phyloP scores from a whole-genome alignment of 2,888 invertebrate genomes.

The Drosophila acutilabella region DNA sequence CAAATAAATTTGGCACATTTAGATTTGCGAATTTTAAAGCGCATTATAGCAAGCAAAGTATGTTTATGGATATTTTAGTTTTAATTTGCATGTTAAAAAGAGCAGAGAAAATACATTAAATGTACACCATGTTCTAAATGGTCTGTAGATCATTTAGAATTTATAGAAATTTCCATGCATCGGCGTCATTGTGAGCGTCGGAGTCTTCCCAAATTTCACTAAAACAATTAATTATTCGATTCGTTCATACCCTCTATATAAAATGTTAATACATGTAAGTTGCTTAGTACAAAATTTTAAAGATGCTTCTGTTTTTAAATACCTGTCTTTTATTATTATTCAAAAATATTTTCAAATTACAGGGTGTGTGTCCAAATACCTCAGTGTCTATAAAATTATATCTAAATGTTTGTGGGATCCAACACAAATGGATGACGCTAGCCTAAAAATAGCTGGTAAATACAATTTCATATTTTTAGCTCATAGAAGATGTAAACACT shows the following conservation, averaged over 20 bases:
- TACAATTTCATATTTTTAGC: slow-evolving; percentile 81
- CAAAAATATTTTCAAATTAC: not conserved
- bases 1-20: slow-evolving; percentile 3
- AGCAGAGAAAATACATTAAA: slow-evolving; percentile 8
- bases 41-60: not conserved
- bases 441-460: slow-evolving; percentile 73
- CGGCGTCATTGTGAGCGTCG: slow-evolving; percentile 39
- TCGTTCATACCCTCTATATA: not conserved
- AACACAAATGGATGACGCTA: slow-evolving; percentile 68
- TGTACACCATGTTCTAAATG: slow-evolving; percentile 38
- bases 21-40: not conserved
- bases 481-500: slow-evolving; percentile 71
- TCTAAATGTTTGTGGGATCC: slow-evolving; percentile 35
- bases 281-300: not conserved
- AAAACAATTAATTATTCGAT: not conserved
- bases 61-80: slow-evolving; percentile 19
- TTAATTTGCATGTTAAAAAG: slow-evolving; percentile 8
- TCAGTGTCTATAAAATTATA: slow-evolving; percentile 17
- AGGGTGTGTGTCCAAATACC: slow-evolving; percentile 7
- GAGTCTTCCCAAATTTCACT: slow-evolving; percentile 34
- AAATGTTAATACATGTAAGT: not conserved
- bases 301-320: too few species aligned
- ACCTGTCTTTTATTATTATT: not conserved
- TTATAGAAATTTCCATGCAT: slow-evolving; percentile 62
- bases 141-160: slow-evolving; percentile 36